Percentiles rank a stretch among this genome's conserved stretches.
These are phyloP conservation scores for Drosophila cognata DNA, from an alignment of 2,888 invertebrate genomes.

Conservation along the genomic window DNA sequence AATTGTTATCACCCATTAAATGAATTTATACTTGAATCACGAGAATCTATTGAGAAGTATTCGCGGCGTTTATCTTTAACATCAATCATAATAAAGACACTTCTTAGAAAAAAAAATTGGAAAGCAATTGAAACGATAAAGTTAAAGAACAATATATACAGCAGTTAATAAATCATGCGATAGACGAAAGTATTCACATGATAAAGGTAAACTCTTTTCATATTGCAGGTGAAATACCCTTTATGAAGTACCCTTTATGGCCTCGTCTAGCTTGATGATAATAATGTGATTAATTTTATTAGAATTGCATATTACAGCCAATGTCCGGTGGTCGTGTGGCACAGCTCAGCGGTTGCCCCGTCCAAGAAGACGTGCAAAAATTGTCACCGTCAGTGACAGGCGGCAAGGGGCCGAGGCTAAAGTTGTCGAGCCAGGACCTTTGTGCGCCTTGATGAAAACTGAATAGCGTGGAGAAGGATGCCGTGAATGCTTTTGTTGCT, in stretches of 20 bases:
- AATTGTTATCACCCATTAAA: neutral
- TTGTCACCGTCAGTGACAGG: constrained; percentile 74
- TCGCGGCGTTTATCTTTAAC: neutral
- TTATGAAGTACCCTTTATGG: neutral
- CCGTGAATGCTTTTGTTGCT: neutral
- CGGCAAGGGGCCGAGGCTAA: neutral
- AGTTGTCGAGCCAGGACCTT: constrained; percentile 6
- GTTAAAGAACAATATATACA: neutral
- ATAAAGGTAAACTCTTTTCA: neutral
- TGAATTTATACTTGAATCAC: neutral
- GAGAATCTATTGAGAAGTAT: neutral
- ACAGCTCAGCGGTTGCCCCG: constrained; percentile 67
- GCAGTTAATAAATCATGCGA: neutral
- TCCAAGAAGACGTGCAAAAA: constrained; percentile 69
- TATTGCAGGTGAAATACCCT: neutral
- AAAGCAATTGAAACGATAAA: neutral
- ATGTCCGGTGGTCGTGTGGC: constrained; percentile 15
- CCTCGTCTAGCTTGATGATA: neutral
- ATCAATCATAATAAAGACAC: neutral
- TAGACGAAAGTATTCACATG: neutral
- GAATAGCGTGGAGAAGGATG: neutral
- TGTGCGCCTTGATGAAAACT: constrained; percentile 1
- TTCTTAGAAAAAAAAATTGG: neutral
- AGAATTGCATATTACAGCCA: neutral
- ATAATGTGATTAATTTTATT: neutral